Evolutionary conservation across 1,140 invertebrate genomes (phyloP).

Genomic region (Megalonaias nervosa): DNA sequence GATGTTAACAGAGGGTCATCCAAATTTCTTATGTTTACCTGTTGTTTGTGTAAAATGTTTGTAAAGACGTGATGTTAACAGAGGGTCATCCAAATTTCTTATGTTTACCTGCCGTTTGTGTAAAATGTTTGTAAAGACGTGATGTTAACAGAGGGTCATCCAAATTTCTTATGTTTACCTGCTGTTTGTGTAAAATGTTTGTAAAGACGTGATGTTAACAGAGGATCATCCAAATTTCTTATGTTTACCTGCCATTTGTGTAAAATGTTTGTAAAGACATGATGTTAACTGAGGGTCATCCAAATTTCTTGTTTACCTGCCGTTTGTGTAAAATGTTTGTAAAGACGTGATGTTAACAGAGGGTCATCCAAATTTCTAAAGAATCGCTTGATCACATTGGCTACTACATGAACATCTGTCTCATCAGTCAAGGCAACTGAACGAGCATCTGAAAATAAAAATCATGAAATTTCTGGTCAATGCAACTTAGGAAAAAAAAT

Average conservation of each 20-base stretch:
- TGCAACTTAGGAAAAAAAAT: too few species aligned
- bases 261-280: not conserved
- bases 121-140: too few species aligned
- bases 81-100: slow-evolving; percentile 74
- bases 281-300: not conserved
- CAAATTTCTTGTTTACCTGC: slow-evolving; percentile 62
- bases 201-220: too few species aligned
- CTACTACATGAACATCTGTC: slow-evolving; percentile 89
- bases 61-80: slow-evolving; percentile 73
- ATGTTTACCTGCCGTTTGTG: too few species aligned
- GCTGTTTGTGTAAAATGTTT: too few species aligned
- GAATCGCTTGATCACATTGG: slow-evolving; percentile 87
- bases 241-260: not conserved
- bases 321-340: slow-evolving; percentile 73
- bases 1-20: not conserved
- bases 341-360: slow-evolving; percentile 72
- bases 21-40: slow-evolving; percentile 58
- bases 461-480: not conserved
- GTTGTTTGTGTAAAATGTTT: slow-evolving; percentile 72
- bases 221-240: too few species aligned
- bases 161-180: too few species aligned
- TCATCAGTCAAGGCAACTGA: slow-evolving; percentile 81
- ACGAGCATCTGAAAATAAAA: slow-evolving; percentile 80
- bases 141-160: too few species aligned
- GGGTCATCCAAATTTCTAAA: slow-evolving; percentile 78